phyloP scores from a whole-genome alignment of 2,797 vertebrate species.

The Amblyopsis hoosieri region DNA sequence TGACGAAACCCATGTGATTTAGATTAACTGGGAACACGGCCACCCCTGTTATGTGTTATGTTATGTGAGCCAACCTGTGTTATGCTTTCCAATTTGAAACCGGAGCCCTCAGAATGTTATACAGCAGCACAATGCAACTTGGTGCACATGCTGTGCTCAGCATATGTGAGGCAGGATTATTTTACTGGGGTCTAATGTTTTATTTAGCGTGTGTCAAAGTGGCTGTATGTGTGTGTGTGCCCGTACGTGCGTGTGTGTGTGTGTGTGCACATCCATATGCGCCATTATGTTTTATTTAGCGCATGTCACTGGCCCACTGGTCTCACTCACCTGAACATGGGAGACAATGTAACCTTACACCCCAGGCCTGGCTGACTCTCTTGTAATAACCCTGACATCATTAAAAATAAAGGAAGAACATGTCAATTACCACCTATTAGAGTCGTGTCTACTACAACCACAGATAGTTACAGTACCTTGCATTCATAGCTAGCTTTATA shows the following conservation, averaged over 20 bases:
- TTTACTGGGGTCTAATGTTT: conserved; percentile 71
- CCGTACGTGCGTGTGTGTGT: background rate
- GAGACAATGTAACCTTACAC: conserved; percentile 69
- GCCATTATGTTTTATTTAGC: conserved; percentile 70
- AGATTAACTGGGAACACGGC: conserved; percentile 39
- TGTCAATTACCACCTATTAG: conserved; percentile 78
- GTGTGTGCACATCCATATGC: conserved; percentile 3
- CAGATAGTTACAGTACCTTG: conserved; percentile 18
- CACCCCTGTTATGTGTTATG: background rate
- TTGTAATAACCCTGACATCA: conserved; percentile 77
- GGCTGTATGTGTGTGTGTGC: conserved; percentile 16
- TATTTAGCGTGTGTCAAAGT: conserved; percentile 74
- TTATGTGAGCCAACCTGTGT: conserved; percentile 37
- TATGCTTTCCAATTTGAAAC: conserved; percentile 69
- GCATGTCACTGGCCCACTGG: conserved; percentile 63
- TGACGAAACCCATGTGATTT: conserved; percentile 48
- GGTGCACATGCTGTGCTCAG: conserved; percentile 62
- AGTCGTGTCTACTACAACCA: conserved; percentile 37
- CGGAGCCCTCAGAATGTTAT: conserved; percentile 63
- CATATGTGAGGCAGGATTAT: conserved; percentile 72
- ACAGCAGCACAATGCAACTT: conserved; percentile 63
- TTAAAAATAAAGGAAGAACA: conserved; percentile 74
- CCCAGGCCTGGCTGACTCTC: conserved; percentile 54
- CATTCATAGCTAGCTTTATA: conserved; percentile 7
- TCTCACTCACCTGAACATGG: conserved; percentile 70